Conservation (phyloP, 2,888 invertebrate species). For the Cerceris rybyensis region DNA sequence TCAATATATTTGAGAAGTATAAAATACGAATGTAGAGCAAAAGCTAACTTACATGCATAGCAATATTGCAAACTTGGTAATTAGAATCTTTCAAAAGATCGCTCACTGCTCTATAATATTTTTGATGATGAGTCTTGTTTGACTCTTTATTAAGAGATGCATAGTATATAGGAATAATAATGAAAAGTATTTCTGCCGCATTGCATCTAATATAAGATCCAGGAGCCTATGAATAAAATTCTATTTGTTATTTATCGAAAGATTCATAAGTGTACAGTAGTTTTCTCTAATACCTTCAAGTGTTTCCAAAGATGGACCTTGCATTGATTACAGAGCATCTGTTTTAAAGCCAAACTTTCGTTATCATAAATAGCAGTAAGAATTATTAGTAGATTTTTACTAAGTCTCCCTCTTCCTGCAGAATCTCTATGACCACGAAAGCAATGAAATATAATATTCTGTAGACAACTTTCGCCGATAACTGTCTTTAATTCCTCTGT, state of each 20-base stretch:
- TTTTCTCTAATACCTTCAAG: conserved; percentile 56
- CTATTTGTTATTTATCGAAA: not conserved
- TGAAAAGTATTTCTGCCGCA: conserved; percentile 65
- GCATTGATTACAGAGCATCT: conserved; percentile 54
- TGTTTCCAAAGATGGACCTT: conserved; percentile 55
- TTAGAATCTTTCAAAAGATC: conserved; percentile 56
- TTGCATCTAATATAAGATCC: conserved; percentile 62
- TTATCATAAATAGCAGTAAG: conserved; percentile 49
- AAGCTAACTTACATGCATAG: conserved; percentile 57
- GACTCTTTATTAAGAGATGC: conserved; percentile 1
- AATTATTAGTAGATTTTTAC: conserved; percentile 59
- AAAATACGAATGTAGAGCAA: not conserved
- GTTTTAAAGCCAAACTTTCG: conserved; percentile 32
- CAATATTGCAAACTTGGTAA: conserved; percentile 55
- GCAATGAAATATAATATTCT: conserved; percentile 60
- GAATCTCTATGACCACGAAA: conserved; percentile 53
- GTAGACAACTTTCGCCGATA: conserved; percentile 56
- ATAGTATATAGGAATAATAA: conserved; percentile 42
- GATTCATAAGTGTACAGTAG: not conserved
- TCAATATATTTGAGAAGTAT: not conserved
- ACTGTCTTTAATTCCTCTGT: conserved; percentile 37
- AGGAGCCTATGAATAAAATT: conserved; percentile 54
- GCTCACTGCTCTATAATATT: conserved; percentile 58
- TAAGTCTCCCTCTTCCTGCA: conserved; percentile 50
- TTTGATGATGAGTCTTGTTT: conserved; percentile 29